Conservation (phyloP, 2,888 invertebrate genomes). For the Acleris holmiana region DNA sequence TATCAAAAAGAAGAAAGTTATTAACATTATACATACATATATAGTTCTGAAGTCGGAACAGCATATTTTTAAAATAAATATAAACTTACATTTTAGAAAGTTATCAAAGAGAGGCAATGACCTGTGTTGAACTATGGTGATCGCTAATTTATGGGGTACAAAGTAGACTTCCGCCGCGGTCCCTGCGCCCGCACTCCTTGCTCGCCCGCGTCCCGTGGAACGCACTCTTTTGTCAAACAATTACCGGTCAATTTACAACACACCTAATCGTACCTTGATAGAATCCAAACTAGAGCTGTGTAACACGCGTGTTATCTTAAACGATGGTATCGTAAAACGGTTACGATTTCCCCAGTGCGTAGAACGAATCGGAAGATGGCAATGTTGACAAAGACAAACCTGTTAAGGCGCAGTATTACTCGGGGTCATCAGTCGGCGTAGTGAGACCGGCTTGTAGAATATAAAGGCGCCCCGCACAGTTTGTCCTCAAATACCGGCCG, state of each 20-base stretch:
- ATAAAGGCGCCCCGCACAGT: no score
- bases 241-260: constrained; percentile 62
- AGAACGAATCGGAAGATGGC: no score
- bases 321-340: neutral
- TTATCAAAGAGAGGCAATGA: constrained; percentile 18
- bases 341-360: no score
- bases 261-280: constrained; percentile 56
- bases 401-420: no score
- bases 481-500: no score
- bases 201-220: neutral
- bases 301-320: constrained; percentile 11
- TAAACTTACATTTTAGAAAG: neutral
- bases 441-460: no score
- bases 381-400: constrained; percentile 14
- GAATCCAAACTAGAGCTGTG: constrained; percentile 43
- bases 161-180: constrained; percentile 46
- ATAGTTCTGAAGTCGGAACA: no score
- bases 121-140: constrained; percentile 40
- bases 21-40: no score
- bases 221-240: constrained; percentile 58
- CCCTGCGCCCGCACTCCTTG: constrained; percentile 13
- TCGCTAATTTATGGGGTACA: constrained; percentile 49
- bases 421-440: no score
- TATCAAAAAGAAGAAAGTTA: no score
- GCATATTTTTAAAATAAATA: no score